Evolutionary conservation across 2,113 vertebrate species (phyloP).

Genomic region (Hypanus sabinus): DNA sequence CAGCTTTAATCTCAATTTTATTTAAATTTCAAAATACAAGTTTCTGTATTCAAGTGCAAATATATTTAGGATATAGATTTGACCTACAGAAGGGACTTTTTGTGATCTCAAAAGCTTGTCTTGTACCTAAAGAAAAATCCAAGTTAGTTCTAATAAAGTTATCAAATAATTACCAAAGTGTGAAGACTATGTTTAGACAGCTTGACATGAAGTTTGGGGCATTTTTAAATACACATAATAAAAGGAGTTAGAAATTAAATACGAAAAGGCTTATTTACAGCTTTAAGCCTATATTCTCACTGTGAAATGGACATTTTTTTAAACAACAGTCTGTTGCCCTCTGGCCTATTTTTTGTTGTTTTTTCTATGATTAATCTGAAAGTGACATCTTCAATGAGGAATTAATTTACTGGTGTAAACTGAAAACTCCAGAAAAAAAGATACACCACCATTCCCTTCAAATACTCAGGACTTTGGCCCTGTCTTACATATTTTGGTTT

Average conservation of each 20-base stretch:
- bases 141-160: constrained; percentile 32
- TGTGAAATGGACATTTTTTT: background rate
- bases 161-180: constrained; percentile 27
- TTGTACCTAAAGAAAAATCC: constrained; percentile 25
- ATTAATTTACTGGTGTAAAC: background rate
- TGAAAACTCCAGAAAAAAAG: background rate
- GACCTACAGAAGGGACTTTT: constrained; percentile 33
- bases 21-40: constrained; percentile 33
- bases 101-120: constrained; percentile 8
- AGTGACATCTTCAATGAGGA: background rate
- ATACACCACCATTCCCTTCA: background rate
- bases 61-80: constrained; percentile 27
- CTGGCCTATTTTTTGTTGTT: background rate
- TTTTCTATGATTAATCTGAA: background rate
- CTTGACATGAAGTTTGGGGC: background rate
- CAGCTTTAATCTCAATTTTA: constrained; percentile 27
- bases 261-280: background rate
- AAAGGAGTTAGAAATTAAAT: background rate
- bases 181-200: constrained; percentile 29
- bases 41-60: constrained; percentile 27
- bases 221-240: background rate
- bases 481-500: background rate
- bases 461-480: background rate
- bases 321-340: background rate
- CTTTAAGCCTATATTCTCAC: background rate